Percentiles rank a stretch among this genome's conserved stretches.
Evolutionary conservation across 2,113 vertebrate genomes (phyloP).

Genomic region (Podarcis raffonei): DNA sequence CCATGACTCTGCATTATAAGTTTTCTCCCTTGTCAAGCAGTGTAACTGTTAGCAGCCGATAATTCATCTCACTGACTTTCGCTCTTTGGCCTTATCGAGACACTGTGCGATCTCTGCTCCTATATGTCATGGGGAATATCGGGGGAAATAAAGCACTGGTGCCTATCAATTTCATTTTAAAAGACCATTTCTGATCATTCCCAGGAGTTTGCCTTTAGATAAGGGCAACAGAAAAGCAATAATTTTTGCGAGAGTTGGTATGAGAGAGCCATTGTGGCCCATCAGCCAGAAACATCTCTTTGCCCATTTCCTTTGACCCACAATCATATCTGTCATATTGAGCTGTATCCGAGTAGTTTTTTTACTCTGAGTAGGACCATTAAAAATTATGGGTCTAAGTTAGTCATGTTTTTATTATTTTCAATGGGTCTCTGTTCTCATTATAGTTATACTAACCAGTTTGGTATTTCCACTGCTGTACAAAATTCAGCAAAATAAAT

Average conservation of each 20-base stretch:
- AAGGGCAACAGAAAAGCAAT: not conserved
- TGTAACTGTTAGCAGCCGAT: not conserved
- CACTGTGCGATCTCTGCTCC: not conserved
- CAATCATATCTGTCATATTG: not conserved
- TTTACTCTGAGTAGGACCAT: too few relatives aligned
- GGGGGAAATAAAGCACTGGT: not conserved
- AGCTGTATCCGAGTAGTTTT: too few relatives aligned
- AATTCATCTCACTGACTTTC: not conserved
- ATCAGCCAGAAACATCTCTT: not conserved
- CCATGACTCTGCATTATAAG: not conserved
- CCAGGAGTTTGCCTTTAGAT: not conserved
- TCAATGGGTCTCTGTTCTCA: not conserved
- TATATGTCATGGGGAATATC: not conserved
- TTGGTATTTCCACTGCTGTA: not conserved
- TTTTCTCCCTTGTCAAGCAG: not conserved
- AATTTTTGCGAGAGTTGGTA: not conserved
- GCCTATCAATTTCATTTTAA: not conserved
- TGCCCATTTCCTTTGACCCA: not conserved
- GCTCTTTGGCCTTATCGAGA: not conserved
- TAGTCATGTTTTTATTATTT: too few relatives aligned
- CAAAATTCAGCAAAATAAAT: not conserved
- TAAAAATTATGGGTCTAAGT: too few relatives aligned
- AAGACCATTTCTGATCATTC: not conserved
- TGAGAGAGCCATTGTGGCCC: not conserved
- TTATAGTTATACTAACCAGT: too few relatives aligned